phyloP scores from a whole-genome alignment of 2,888 invertebrate genomes.

The Tinea pellionella region DNA sequence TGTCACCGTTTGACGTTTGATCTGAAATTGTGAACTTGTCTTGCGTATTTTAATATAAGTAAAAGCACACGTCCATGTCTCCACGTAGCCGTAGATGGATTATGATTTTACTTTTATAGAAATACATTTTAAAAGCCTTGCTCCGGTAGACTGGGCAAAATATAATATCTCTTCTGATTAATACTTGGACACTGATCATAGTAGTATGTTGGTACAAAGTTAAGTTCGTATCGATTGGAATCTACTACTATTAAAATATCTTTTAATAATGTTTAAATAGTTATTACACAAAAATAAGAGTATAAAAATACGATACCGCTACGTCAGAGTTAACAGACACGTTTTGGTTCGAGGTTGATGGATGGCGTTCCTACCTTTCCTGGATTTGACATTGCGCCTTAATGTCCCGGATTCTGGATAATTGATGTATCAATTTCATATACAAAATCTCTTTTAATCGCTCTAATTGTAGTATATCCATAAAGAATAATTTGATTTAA shows the following conservation, averaged over 20 bases:
- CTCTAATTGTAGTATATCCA: not conserved
- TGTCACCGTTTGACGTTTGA: not conserved
- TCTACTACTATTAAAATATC: no score
- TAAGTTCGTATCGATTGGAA: no score
- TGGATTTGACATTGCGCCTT: not conserved
- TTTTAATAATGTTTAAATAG: no score
- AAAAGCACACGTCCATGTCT: no score
- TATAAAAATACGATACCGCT: not conserved
- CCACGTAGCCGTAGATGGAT: no score
- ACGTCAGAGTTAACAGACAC: not conserved
- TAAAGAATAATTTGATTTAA: not conserved
- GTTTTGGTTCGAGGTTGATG: not conserved
- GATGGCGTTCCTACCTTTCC: not conserved
- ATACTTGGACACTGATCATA: no score
- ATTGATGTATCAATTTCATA: not conserved
- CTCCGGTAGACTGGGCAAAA: no score
- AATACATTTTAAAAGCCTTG: no score
- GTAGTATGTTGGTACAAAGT: no score
- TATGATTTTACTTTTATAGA: no score
- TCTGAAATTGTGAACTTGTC: not conserved
- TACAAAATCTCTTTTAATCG: not conserved
- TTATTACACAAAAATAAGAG: not conserved
- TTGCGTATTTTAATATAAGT: no score
- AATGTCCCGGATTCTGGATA: not conserved
- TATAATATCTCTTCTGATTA: no score